These are phyloP conservation scores for Formica aserva DNA, from an alignment of 2,888 invertebrate species.

Conservation along the genomic window DNA sequence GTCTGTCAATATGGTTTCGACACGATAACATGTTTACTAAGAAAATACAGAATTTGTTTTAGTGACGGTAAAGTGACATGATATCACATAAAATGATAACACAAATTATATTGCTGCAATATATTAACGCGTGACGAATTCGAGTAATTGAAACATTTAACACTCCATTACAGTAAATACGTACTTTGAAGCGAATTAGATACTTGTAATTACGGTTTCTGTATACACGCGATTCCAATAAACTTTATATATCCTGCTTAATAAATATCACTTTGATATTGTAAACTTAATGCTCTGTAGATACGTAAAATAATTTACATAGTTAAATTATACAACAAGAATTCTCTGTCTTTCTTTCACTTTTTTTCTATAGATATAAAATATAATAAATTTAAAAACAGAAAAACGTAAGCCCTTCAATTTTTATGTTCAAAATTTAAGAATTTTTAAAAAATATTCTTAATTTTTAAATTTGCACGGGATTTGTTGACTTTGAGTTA, in stretches of 20 bases:
- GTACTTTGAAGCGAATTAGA: constrained; percentile 49
- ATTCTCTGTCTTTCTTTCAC: neutral
- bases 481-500: neutral
- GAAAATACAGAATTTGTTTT: constrained; percentile 2
- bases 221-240: constrained; percentile 43
- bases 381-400: neutral
- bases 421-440: neutral
- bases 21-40: neutral
- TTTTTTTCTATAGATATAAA: neutral
- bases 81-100: constrained; percentile 45
- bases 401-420: neutral
- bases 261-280: constrained; percentile 47
- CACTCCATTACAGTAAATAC: constrained; percentile 52
- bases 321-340: neutral
- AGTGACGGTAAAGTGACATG: neutral
- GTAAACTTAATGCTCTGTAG: constrained; percentile 17
- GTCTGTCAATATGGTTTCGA: neutral
- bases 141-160: constrained; percentile 53
- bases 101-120: constrained; percentile 36
- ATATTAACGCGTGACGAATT: constrained; percentile 47
- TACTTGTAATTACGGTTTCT: constrained; percentile 52
- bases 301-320: constrained; percentile 26
- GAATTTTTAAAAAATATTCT: neutral
- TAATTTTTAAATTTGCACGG: neutral
- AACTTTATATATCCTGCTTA: constrained; percentile 46